These are phyloP conservation scores for Microchrysa polita DNA, from an alignment of 2,888 invertebrate species.

Conservation along the genomic window DNA sequence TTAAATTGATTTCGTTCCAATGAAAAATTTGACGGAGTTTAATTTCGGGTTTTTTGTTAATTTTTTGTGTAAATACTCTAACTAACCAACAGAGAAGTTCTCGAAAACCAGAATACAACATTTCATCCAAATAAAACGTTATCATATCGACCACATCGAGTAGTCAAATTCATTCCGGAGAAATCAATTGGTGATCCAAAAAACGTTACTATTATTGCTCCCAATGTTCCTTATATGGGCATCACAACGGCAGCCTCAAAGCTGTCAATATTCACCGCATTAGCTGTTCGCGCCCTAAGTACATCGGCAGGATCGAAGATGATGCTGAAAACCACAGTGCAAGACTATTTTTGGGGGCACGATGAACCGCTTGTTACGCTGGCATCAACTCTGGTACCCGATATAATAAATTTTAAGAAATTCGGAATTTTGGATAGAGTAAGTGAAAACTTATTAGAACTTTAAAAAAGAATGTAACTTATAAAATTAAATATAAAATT, in stretches of 20 bases:
- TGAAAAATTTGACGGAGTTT: too few species aligned
- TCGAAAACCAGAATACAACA: slow-evolving; percentile 73
- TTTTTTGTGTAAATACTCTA: too few species aligned
- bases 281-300: slow-evolving; percentile 70
- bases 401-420: slow-evolving; percentile 79
- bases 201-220: slow-evolving; percentile 69
- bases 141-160: slow-evolving; percentile 71
- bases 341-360: slow-evolving; percentile 85
- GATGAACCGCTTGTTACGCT: slow-evolving; percentile 77
- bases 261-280: slow-evolving; percentile 65
- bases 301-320: slow-evolving; percentile 69
- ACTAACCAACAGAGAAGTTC: slow-evolving; percentile 74
- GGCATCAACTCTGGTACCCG: slow-evolving; percentile 75
- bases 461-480: too few species aligned
- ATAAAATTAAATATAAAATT: too few species aligned
- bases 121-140: slow-evolving; percentile 74
- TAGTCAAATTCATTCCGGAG: slow-evolving; percentile 70
- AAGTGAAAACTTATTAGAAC: slow-evolving; percentile 62
- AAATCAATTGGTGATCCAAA: slow-evolving; percentile 73
- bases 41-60: too few species aligned
- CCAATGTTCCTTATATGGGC: slow-evolving; percentile 77
- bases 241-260: slow-evolving; percentile 59
- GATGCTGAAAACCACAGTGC: slow-evolving; percentile 71
- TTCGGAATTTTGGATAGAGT: slow-evolving; percentile 86
- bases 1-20: too few species aligned